Base-by-base conservation (phyloP, 2,888 invertebrate genomes). In the Fragum fragum region DNA sequence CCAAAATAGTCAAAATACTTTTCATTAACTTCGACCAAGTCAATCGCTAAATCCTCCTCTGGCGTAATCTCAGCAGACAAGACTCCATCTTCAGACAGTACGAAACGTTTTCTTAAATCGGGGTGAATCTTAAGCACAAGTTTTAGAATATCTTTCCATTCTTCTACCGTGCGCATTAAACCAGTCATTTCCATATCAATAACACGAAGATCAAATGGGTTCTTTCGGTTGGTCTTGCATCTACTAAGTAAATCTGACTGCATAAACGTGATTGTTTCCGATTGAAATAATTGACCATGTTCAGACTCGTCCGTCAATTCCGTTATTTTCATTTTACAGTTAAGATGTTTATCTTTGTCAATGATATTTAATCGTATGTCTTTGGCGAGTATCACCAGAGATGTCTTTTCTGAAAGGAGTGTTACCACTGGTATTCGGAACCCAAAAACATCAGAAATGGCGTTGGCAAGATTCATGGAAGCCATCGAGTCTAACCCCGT, bases 71-170 rank as follows among this genome's bases (percentile, higher is more conserved):
- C 75, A 29, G 74, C 81, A 18, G 70, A 80, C 26, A 61, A 39
- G 5, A 57, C 68, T 11, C 73, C 70, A 28, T 72, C 63, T 32
- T 69, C 57, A n/a, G 74, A 72, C 0, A 74, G 32, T 16, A 26
- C 66, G 28, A 79, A 85, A 18, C 79, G 36, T 1, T 73, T 74
- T 14, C 85, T 73, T n/a, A 85, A 71, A 69, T 79, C 85, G 16
- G 79, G 81, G 39, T 81, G 73, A 28, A 57, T 72, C 47, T 55
- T 77, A 16, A 79, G 14, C 5, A 83, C 26, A 57, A 72, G 79
- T n/a, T 76, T 74, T n/a, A 86, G 61, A 32, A 81, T 70, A 9
- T 68, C 68, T 21, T 52, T 74, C 83, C 83, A 86, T 23, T 81
- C 76, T 28, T 75, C 57, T 18, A 75, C 61, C 36, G 76, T 71